Percentiles rank a stretch among this genome's conserved stretches.
phyloP scores from a whole-genome alignment of 2,797 vertebrate genomes.

The Amblyopsis hoosieri region DNA sequence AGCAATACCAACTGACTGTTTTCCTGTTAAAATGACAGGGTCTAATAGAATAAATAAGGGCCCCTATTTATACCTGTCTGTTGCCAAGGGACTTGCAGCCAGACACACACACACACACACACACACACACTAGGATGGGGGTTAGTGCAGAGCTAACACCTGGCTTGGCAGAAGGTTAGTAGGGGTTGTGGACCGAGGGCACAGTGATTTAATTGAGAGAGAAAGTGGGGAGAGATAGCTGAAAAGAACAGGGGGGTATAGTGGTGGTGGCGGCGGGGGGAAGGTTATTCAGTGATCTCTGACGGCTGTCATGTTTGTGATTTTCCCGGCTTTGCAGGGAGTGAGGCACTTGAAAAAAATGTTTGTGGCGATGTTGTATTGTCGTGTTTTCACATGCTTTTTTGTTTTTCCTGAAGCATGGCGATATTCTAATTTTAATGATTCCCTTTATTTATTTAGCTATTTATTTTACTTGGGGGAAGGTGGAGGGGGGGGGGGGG shows the following conservation, averaged over 20 bases:
- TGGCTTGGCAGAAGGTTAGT: slow-evolving; percentile 18
- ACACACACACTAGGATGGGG: slow-evolving; percentile 9
- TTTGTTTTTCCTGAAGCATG: too few species aligned
- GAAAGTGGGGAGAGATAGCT: slow-evolving; percentile 21
- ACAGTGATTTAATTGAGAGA: slow-evolving; percentile 40
- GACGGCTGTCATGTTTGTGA: too few species aligned
- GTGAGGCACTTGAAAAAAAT: too few species aligned
- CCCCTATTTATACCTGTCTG: slow-evolving; percentile 61
- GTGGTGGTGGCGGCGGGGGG: neutral
- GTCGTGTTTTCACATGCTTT: too few species aligned
- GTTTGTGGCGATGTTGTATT: too few species aligned
- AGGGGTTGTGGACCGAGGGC: slow-evolving; percentile 39
- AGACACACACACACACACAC: slow-evolving; percentile 19
- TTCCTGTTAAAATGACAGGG: slow-evolving; percentile 58
- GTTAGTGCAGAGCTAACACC: slow-evolving; percentile 39
- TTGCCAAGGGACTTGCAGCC: slow-evolving; percentile 42
- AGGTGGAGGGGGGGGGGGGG: too few species aligned
- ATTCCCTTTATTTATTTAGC: too few species aligned
- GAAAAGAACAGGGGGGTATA: neutral
- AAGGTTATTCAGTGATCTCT: neutral
- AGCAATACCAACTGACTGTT: slow-evolving; percentile 33
- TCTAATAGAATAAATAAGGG: slow-evolving; percentile 65
- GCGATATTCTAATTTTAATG: too few species aligned
- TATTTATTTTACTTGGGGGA: too few species aligned
- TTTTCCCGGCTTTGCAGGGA: too few species aligned